Evolutionary conservation across 64 coral and sea anemone genomes (phyloP), one percentile per base, ranked within the genome.

Genomic region (Cladopsammia gracilis): DNA sequence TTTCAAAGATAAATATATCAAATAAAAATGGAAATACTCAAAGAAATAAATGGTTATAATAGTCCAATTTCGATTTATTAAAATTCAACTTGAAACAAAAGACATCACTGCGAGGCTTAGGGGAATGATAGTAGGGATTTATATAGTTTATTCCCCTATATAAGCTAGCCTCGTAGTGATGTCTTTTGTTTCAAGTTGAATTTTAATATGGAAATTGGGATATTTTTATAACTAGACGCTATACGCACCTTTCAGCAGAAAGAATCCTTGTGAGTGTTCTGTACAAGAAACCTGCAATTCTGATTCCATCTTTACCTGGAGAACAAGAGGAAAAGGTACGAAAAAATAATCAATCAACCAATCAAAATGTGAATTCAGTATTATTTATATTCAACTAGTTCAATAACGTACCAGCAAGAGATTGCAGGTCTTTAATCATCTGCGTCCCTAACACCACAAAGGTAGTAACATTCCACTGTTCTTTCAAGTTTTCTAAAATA

Each of bases 191-290:
- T n/a, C n/a, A n/a, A n/a, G n/a, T n/a, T n/a, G n/a, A n/a, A n/a
- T n/a, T n/a, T n/a, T n/a, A n/a, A n/a, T n/a, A n/a, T n/a, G n/a
- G n/a, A n/a, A n/a, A n/a, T n/a, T n/a, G n/a, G n/a, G n/a, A n/a
- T n/a, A n/a, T 34, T 34, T 34, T 34, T 34, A 34, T 34, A 34
- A 34, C 34, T 34, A 15, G 7, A 42, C 68, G 26, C 53, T 12
- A 6, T 10, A 26, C 9, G 18, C 57, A 92, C 91, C 91, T 93
- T 78, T 93, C 91, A 67, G 75, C 73, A 13, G 91, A 93, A 34
- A 93, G 70, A 72, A 87, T 78, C 50, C 82, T 77, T 15, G 72
- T 93, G 0, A 93, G 91, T 24, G 91, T 93, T 71, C 45, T 86
- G 60, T 87, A 93, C 22, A 87, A 43, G 19, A 93, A 93, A 13